Evolutionary conservation across 2,113 vertebrate species (phyloP).

Genomic region (Ramphastos sulfuratus): DNA sequence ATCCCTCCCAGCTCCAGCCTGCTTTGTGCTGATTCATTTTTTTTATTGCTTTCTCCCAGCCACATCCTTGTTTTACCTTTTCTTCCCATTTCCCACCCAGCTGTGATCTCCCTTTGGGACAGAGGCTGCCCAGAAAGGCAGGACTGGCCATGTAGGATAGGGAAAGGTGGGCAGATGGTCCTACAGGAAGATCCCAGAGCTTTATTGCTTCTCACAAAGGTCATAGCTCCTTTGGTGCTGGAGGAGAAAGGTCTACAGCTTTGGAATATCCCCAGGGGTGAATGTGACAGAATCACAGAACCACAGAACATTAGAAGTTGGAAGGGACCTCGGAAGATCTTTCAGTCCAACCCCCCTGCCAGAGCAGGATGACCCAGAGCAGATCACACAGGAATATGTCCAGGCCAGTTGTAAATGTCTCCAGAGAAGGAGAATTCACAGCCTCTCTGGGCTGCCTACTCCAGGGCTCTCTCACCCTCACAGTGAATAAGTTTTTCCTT

Average conservation of each 20-base stretch:
- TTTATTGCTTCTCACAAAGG: too few species aligned
- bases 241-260: neutral
- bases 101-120: neutral
- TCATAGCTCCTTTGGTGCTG: neutral
- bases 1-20: neutral
- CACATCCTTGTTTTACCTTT: neutral
- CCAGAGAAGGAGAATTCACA: too few species aligned
- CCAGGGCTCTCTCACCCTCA: too few species aligned
- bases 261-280: neutral
- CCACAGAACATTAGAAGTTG: too few species aligned
- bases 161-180: neutral
- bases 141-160: neutral
- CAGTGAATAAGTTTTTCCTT: too few species aligned
- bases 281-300: too few species aligned
- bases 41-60: neutral
- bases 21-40: constrained; percentile 32
- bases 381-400: too few species aligned
- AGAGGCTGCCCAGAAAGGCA: neutral
- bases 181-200: accelerated
- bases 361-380: too few species aligned
- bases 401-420: too few species aligned
- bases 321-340: too few species aligned
- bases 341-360: too few species aligned
- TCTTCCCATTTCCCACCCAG: neutral
- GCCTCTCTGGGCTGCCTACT: too few species aligned